A percentile compares a stretch with the other conserved stretches of the same genome.
These are phyloP conservation scores for Stegodyphus dumicola DNA, from an alignment of 1,140 invertebrate species.

Conservation along the genomic window DNA sequence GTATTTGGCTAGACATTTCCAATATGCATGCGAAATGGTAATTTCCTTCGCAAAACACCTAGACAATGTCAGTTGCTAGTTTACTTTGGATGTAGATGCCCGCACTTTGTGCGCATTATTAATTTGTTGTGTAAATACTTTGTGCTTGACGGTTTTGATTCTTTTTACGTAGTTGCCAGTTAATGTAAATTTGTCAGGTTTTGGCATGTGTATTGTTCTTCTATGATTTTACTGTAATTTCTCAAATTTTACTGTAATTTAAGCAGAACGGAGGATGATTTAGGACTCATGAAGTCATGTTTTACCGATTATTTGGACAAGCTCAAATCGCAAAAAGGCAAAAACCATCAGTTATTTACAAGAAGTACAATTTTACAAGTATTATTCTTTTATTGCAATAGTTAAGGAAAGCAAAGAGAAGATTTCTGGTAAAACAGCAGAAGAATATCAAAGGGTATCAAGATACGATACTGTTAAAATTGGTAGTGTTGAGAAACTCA, in stretches of 20 bases:
- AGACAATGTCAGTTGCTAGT: constrained; percentile 11
- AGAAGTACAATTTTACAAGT: not conserved
- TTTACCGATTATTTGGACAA: constrained; percentile 3
- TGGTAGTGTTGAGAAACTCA: not conserved
- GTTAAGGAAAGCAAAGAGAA: constrained; percentile 1
- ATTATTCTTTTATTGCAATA: not conserved
- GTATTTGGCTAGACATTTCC: too few relatives aligned
- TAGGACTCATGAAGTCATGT: constrained; percentile 12
- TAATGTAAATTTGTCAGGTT: not conserved
- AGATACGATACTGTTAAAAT: not conserved
- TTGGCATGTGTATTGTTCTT: not conserved
- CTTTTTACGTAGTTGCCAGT: too few relatives aligned
- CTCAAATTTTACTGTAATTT: constrained; percentile 15
- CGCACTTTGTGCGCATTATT: not conserved
- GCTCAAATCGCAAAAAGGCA: not conserved
- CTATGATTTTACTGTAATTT: too few relatives aligned
- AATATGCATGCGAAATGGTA: constrained; percentile 1
- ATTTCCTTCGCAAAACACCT: not conserved
- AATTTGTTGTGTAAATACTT: not conserved
- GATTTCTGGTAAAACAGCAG: not conserved
- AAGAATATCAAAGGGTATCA: constrained; percentile 5
- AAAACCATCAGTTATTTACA: not conserved
- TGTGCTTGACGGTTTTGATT: constrained; percentile 5
- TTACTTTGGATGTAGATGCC: constrained; percentile 9
- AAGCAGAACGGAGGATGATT: constrained; percentile 10